Percentiles rank a stretch among this genome's conserved stretches.
Conservation (phyloP, 2,113 vertebrate genomes). For the Cynocephalus volans region DNA sequence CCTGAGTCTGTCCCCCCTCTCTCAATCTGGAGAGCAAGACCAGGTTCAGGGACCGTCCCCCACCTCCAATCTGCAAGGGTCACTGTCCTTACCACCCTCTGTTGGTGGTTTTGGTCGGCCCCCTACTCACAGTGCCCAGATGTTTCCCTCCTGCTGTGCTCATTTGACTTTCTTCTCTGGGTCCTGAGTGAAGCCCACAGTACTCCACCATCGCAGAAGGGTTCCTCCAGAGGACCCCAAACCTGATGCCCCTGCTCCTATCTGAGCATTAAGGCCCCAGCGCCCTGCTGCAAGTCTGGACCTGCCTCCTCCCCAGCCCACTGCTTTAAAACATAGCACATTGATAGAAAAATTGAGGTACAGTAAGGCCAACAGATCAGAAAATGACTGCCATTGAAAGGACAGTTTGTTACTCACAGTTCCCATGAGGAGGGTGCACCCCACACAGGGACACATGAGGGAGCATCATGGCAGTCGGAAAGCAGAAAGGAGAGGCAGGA, state of each 20-base stretch:
- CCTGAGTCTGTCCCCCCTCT: background rate
- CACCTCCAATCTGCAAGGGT: background rate
- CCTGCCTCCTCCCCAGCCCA: background rate
- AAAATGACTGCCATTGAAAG: too few relatives aligned
- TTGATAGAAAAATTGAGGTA: background rate
- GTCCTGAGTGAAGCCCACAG: fast-evolving
- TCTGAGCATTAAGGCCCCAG: background rate
- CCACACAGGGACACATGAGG: background rate
- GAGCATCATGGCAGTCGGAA: background rate
- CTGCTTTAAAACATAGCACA: background rate
- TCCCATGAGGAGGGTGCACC: background rate
- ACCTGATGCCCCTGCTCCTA: background rate
- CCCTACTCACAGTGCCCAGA: background rate
- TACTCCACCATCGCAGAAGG: background rate
- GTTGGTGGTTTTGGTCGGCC: too few relatives aligned
- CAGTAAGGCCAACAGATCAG: background rate
- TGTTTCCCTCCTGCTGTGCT: background rate
- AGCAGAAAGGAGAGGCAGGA: background rate
- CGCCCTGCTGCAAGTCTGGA: fast-evolving
- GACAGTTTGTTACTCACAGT: too few relatives aligned
- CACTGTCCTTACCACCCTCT: background rate
- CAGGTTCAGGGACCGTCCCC: background rate
- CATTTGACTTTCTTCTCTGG: background rate
- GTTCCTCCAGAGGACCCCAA: background rate
- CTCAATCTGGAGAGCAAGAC: background rate